phyloP scores from a whole-genome alignment of 2,113 vertebrate genomes.

The Acanthochromis polyacanthus region DNA sequence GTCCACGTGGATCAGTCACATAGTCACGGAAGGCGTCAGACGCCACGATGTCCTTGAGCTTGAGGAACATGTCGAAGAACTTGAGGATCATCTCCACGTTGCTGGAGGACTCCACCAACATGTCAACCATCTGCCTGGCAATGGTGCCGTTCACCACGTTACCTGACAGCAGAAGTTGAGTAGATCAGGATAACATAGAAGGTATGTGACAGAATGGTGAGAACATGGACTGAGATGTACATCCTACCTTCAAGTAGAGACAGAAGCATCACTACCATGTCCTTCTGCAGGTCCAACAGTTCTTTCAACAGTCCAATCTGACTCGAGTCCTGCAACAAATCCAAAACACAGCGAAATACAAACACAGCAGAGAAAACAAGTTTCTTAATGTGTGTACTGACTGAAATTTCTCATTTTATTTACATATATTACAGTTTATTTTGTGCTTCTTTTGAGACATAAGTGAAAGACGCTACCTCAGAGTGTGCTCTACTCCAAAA shows the following conservation, averaged over 20 bases:
- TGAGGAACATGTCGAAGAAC: conserved; percentile 99
- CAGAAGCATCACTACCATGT: conserved; percentile 98
- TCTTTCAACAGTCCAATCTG: conserved; percentile 96
- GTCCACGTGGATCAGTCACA: conserved; percentile 92
- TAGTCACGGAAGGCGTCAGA: conserved; percentile 96
- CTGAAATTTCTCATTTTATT: not conserved
- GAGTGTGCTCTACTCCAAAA: conserved; percentile 88
- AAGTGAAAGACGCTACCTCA: conserved; percentile 85
- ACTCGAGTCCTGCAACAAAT: conserved; percentile 89
- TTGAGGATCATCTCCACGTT: conserved; percentile 99
- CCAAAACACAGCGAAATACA: conserved; percentile 38
- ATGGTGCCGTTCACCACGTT: conserved; percentile 97
- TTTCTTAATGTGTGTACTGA: conserved; percentile 13
- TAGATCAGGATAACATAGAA: not conserved
- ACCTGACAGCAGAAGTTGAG: conserved; percentile 77
- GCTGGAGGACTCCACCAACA: conserved; percentile 98
- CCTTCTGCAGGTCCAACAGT: conserved; percentile 95
- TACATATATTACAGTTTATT: not conserved
- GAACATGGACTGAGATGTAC: not conserved
- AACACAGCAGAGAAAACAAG: conserved; percentile 19
- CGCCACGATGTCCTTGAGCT: conserved; percentile 95
- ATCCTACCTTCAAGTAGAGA: conserved; percentile 91
- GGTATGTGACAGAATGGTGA: not conserved
- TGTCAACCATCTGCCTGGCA: conserved; percentile 98
- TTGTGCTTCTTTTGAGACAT: conserved; percentile 31